These are phyloP conservation scores for Anisognathus igniventris DNA, from an alignment of 2,797 vertebrate genomes.

Conservation along the genomic window DNA sequence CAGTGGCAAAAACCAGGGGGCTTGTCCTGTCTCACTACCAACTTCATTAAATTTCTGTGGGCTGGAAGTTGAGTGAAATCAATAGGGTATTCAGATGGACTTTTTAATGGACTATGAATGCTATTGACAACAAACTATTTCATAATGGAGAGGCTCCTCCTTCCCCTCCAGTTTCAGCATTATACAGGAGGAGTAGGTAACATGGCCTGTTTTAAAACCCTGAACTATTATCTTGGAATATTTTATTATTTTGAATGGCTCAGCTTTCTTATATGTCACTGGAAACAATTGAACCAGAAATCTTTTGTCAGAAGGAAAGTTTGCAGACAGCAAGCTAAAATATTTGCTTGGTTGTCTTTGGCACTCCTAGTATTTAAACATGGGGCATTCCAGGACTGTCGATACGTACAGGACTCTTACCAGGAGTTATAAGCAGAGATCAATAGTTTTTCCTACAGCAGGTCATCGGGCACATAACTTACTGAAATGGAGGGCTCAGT, in stretches of 20 bases:
- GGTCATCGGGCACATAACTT: conserved; percentile 33
- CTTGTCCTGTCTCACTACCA: background rate
- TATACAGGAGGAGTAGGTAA: background rate
- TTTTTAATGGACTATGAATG: background rate
- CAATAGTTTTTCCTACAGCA: conserved; percentile 16
- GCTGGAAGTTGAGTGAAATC: background rate
- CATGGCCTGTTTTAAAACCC: background rate
- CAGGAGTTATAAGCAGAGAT: conserved; percentile 36
- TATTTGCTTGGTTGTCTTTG: background rate
- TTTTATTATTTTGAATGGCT: background rate
- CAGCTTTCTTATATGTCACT: background rate
- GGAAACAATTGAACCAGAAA: background rate
- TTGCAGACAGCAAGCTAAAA: background rate
- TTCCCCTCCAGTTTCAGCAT: background rate
- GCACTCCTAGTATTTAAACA: background rate
- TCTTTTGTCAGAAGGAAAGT: background rate
- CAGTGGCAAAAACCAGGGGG: background rate
- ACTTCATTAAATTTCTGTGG: background rate
- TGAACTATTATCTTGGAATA: background rate
- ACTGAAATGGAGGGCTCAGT: conserved; percentile 6
- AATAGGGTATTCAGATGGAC: background rate
- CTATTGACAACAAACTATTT: background rate
- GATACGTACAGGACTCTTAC: background rate
- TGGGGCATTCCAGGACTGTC: background rate
- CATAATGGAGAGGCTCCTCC: background rate